A percentile compares a stretch with the other conserved stretches of the same genome.
phyloP scores from a whole-genome alignment of 2,113 vertebrate species.

The Sclerurus mexicanus region DNA sequence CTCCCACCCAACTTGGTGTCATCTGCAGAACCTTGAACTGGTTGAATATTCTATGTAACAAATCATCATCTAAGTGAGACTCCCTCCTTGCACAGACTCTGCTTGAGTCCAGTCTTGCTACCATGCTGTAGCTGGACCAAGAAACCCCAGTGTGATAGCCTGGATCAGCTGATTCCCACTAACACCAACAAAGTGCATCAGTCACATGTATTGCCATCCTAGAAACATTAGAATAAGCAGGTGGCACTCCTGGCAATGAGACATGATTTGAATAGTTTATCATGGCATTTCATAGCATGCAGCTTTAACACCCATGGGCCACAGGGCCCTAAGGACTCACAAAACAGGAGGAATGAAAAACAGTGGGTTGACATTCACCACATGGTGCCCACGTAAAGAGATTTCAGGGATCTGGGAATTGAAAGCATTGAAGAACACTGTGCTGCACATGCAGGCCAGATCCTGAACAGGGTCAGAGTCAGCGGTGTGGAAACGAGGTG shows the following conservation, averaged over 20 bases:
- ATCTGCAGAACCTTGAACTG: not conserved
- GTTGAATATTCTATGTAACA: not conserved
- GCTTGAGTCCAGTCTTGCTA: not conserved
- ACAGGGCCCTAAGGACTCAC: not conserved
- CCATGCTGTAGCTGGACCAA: not conserved
- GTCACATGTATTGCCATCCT: not conserved
- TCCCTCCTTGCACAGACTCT: not conserved
- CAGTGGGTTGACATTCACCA: not conserved
- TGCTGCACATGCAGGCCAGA: slow-evolving; percentile 41
- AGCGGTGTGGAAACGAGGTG: not conserved
- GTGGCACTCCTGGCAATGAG: not conserved
- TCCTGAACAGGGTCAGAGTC: not conserved
- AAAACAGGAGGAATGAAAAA: not conserved
- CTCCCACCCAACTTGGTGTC: not conserved
- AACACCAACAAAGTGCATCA: not conserved
- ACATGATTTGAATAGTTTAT: not conserved
- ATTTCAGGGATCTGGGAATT: not conserved
- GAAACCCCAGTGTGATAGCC: not conserved
- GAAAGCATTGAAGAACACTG: not conserved
- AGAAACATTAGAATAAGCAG: not conserved
- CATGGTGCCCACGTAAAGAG: not conserved
- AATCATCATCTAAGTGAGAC: not conserved
- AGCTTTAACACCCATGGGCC: not conserved
- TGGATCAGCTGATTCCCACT: not conserved
- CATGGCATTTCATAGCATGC: not conserved